These are phyloP conservation scores for Lethenteron reissneri DNA, from an alignment of 2,113 vertebrate species.

Conservation along the genomic window DNA sequence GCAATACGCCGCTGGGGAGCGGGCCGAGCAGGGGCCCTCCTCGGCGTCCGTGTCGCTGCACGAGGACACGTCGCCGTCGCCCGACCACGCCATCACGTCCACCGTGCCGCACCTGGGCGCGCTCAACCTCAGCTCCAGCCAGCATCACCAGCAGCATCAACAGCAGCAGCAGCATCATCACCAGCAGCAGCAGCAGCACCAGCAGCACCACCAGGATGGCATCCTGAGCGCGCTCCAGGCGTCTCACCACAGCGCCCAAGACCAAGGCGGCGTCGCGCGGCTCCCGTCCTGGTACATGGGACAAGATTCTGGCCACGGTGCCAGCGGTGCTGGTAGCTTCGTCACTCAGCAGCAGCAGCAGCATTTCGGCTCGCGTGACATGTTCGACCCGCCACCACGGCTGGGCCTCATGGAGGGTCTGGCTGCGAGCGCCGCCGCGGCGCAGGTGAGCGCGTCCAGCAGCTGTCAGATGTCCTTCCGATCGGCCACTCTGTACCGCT, in stretches of 20 bases:
- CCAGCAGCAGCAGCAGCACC: neutral
- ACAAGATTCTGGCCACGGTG: neutral
- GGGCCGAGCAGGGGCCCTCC: neutral
- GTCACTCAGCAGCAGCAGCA: neutral
- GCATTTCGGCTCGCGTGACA: neutral
- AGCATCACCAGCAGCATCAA: neutral
- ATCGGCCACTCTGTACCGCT: slow-evolving; percentile 1
- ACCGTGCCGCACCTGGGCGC: slow-evolving; percentile 1
- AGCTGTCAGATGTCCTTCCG: slow-evolving; percentile 3
- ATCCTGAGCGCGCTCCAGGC: neutral
- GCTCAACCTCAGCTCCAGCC: slow-evolving; percentile 4
- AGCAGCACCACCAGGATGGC: slow-evolving; percentile 2
- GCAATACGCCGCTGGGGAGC: neutral
- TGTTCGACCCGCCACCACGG: neutral
- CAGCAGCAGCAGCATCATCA: slow-evolving; percentile 2
- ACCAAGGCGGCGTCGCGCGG: neutral
- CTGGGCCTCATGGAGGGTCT: neutral
- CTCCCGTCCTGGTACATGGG: slow-evolving; percentile 5
- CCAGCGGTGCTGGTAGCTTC: neutral
- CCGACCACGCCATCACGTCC: slow-evolving; percentile 6
- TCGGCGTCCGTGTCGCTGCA: neutral
- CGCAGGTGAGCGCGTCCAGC: slow-evolving; percentile 4
- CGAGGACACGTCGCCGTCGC: slow-evolving; percentile 2
- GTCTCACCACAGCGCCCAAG: neutral
- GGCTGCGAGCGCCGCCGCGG: slow-evolving; percentile 2